Base-by-base conservation (phyloP, 1,140 invertebrate genomes). In the Melitaea cinxia region DNA sequence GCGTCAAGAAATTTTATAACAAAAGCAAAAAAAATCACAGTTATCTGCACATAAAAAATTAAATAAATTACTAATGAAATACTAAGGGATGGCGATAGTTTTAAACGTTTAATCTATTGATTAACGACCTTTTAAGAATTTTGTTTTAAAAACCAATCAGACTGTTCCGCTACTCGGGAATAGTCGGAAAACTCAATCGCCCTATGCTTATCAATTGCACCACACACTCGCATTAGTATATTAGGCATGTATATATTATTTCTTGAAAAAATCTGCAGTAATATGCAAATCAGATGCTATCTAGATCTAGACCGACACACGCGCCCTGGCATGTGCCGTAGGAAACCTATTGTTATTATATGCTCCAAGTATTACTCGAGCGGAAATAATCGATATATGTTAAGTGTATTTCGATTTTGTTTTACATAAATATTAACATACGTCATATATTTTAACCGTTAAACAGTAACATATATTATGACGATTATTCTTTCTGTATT, bases 231-330 rank as follows among this genome's bases (percentile, higher is more conserved):
- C 70, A 72, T 83, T 77, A 72, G 74, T 68, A 69, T 70, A 74
- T 77, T 78, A 75, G 75, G 76, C 69, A 70, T 75, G 77, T 78
- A 78, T 85, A 80, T 80, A 75, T 81, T 80, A 76, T 78, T 80
- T 77, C 74, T 81, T 73, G 79, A 78, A 83, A 88, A 88, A 89
- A 86, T 82, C 75, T 89, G 86, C 86, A 82, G 83, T 78, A 80
- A 82, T 83, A 89, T 89, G 86, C 78, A 87, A 89, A 89, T 77
- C 70, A 77, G 70, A 35, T 39, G 56, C 21, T 85, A 87, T 87
- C 86, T 37, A 28, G 62, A 85, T 84, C 78, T 82, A 74, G 67
- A 24, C 55, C 47, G 68, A 70, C 75, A 79, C 82, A 78, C 80
- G 76, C 81, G 74, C 75, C 26, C 30, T 79, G 62, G 80, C 80